These are phyloP conservation scores for Tortrix viridana DNA, from an alignment of 2,888 invertebrate species.

Conservation along the genomic window DNA sequence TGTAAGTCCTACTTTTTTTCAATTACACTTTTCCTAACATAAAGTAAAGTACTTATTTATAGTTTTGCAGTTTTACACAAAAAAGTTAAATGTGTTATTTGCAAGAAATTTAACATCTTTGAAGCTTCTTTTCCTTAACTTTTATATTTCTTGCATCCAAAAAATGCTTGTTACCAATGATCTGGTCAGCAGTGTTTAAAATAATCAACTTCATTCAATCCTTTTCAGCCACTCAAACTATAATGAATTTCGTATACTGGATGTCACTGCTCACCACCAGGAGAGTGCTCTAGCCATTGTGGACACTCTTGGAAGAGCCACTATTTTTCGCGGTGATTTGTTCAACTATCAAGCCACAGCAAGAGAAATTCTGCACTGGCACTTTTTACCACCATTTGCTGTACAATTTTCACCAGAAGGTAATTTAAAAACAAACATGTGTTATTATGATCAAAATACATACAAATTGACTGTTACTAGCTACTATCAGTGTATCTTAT, in stretches of 20 bases:
- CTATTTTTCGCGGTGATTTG: conserved; percentile 65
- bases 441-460: no score
- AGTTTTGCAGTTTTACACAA: no score
- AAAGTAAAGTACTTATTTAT: no score
- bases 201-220: background rate
- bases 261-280: conserved; percentile 67
- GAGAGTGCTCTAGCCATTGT: conserved; percentile 65
- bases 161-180: no score
- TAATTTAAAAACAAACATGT: conserved; percentile 44
- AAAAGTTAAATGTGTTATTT: no score
- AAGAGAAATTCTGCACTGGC: conserved; percentile 76
- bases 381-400: conserved; percentile 70
- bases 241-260: conserved; percentile 62
- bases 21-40: background rate
- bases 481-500: no score
- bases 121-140: no score
- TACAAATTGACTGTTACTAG: no score
- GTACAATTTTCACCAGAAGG: conserved; percentile 71
- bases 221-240: conserved; percentile 61
- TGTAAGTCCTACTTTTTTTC: conserved; percentile 31
- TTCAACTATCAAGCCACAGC: conserved; percentile 57
- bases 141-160: no score
- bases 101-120: no score
- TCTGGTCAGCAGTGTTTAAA: background rate
- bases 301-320: conserved; percentile 71